Percentiles rank a stretch among this genome's conserved stretches.
Evolutionary conservation across 2,113 vertebrate genomes (phyloP).

Genomic region (Chrysemys picta): DNA sequence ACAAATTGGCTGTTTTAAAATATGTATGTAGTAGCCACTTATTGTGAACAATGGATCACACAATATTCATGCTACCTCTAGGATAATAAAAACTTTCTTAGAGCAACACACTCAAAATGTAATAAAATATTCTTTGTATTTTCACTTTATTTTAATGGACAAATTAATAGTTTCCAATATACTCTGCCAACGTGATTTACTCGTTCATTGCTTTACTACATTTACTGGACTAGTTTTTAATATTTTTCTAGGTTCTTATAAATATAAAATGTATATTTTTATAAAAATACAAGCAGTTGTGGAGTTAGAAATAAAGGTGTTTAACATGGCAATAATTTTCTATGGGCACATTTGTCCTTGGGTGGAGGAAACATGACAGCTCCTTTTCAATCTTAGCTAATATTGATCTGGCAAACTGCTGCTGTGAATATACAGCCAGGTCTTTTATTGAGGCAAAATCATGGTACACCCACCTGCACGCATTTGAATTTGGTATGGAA

Average conservation of each 20-base stretch:
- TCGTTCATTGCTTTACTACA: neutral
- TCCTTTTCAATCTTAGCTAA: neutral
- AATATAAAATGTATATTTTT: slow-evolving; percentile 14
- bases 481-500: slow-evolving; percentile 69
- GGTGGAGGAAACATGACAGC: neutral
- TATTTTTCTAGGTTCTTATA: neutral
- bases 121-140: neutral
- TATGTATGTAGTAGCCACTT: rapidly evolving
- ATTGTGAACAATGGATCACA: rapidly evolving
- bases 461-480: slow-evolving; percentile 62
- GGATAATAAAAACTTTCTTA: neutral
- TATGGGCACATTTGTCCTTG: slow-evolving; percentile 10
- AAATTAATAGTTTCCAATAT: neutral
- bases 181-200: neutral
- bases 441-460: slow-evolving; percentile 37
- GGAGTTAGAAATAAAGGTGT: slow-evolving; percentile 15
- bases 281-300: neutral
- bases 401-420: neutral
- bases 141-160: neutral
- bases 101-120: neutral
- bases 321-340: neutral
- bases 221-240: neutral
- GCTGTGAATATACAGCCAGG: neutral
- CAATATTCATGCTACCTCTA: neutral
- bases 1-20: neutral